A percentile compares a stretch with the other conserved stretches of the same genome.
Conservation (phyloP, 2,888 invertebrate species). For the Megamerina dolium region DNA sequence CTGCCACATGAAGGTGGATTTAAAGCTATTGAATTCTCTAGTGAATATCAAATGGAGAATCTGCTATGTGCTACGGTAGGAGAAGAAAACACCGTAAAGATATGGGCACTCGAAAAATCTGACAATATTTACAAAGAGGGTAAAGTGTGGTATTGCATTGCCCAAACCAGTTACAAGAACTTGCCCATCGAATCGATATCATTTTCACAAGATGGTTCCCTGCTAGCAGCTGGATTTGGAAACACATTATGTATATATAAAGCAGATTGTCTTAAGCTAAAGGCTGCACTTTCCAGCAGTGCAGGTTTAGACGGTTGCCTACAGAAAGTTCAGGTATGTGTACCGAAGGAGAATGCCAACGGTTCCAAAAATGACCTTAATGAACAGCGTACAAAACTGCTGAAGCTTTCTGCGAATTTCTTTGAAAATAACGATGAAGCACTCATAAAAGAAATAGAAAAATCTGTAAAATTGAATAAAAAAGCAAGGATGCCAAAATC, state of each 20-base stretch:
- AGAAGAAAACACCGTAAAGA: constrained; percentile 62
- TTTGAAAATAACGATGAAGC: constrained; percentile 35
- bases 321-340: constrained; percentile 36
- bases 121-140: constrained; percentile 53
- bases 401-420: constrained; percentile 33
- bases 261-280: constrained; percentile 55
- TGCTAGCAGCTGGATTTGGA: constrained; percentile 65
- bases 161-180: constrained; percentile 58
- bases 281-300: constrained; percentile 52
- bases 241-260: constrained; percentile 65
- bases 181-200: constrained; percentile 55
- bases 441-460: constrained; percentile 29
- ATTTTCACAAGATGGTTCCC: constrained; percentile 71
- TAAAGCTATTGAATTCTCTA: constrained; percentile 55
- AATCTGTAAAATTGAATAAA: constrained; percentile 19
- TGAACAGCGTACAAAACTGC: constrained; percentile 33
- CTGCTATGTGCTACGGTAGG: constrained; percentile 61
- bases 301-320: constrained; percentile 38
- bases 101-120: constrained; percentile 61
- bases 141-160: constrained; percentile 62
- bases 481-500: background rate
- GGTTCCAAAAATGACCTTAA: constrained; percentile 24
- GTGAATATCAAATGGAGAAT: constrained; percentile 52
- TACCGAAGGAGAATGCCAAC: constrained; percentile 28
- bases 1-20: constrained; percentile 62